Percentiles rank a stretch among this genome's conserved stretches.
These are phyloP conservation scores for Machaerirhynchus nigripectus DNA, from an alignment of 2,113 vertebrate species.

Conservation along the genomic window DNA sequence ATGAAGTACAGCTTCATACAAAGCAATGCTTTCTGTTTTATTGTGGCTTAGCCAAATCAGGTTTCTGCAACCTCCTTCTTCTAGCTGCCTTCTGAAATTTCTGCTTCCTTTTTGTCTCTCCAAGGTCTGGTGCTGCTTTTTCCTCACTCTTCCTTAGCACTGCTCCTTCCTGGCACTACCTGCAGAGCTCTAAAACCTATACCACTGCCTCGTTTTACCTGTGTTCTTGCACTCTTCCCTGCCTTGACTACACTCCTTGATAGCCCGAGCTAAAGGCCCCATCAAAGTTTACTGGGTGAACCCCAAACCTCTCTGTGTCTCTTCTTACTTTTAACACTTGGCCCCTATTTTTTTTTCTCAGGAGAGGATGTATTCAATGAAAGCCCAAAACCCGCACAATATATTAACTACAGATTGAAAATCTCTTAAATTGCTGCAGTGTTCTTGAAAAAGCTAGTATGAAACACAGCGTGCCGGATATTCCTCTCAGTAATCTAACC, in stretches of 20 bases:
- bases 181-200: not conserved
- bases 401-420: not conserved
- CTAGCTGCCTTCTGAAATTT: not conserved
- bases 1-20: not conserved
- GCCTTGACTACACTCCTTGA: not conserved
- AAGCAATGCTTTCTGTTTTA: not conserved
- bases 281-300: not conserved
- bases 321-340: not conserved
- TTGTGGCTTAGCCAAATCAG: not conserved
- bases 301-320: not conserved
- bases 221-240: not conserved
- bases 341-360: not conserved
- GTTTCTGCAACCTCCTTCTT: not conserved
- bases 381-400: not conserved
- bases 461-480: fast-evolving
- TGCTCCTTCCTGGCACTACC: not conserved
- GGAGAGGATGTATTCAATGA: not conserved
- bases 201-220: not conserved
- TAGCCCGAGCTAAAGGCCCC: not conserved
- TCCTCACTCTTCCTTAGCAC: not conserved
- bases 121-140: not conserved
- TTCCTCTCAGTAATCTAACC: not conserved
- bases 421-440: not conserved
- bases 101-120: not conserved
- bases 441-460: not conserved